phyloP scores from a whole-genome alignment of 2,113 vertebrate species.

The Cyanistes caeruleus region DNA sequence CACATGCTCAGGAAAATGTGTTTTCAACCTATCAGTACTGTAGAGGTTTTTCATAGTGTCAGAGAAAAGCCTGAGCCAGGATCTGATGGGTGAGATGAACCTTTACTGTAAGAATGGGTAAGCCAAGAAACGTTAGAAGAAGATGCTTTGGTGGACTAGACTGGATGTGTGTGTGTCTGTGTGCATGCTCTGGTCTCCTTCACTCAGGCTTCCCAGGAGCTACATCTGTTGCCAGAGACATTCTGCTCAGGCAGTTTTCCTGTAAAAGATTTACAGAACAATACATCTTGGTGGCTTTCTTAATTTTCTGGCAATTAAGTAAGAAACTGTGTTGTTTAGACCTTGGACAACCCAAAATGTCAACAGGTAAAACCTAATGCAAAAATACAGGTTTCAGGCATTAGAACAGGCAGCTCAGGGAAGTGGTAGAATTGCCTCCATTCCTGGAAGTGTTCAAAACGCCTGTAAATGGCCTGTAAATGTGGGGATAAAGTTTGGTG shows the following conservation, averaged over 20 bases:
- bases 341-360: neutral
- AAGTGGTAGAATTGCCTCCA: neutral
- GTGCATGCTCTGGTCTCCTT: neutral
- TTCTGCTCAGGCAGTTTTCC: neutral
- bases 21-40: neutral
- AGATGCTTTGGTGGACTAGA: neutral
- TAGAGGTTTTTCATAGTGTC: neutral
- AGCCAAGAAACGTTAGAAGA: neutral
- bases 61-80: neutral
- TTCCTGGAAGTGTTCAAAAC: neutral
- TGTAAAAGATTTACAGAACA: neutral
- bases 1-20: neutral
- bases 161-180: neutral
- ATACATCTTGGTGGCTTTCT: neutral
- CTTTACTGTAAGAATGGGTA: neutral
- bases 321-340: neutral
- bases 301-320: neutral
- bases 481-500: neutral
- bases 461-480: neutral
- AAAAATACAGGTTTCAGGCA: neutral
- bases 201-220: neutral
- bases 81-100: neutral
- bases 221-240: neutral
- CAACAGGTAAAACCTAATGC: neutral
- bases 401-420: neutral